Evolutionary conservation across 64 coral and sea anemone genomes (phyloP).

Genomic region (Pachyseris speciosa): DNA sequence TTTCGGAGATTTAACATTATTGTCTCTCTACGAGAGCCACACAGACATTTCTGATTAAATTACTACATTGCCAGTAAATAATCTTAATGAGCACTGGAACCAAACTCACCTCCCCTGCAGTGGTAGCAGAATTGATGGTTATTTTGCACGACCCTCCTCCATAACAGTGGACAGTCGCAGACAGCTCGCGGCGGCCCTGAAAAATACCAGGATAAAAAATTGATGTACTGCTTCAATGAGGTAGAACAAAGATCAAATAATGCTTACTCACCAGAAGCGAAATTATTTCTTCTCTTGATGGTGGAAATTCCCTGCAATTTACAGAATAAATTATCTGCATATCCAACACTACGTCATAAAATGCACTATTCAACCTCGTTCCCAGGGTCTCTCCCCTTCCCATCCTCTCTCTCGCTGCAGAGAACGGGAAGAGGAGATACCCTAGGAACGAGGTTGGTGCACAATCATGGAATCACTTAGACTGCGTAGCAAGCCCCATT

Average conservation of each 20-base stretch:
- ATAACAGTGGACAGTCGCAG: conserved; percentile 86
- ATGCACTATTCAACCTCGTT: too few species aligned
- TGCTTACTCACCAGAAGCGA: conserved; percentile 88
- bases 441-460: too few species aligned
- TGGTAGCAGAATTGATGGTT: conserved; percentile 93
- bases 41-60: too few species aligned
- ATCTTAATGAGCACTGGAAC: background rate
- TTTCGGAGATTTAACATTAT: too few species aligned
- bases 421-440: too few species aligned
- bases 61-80: too few species aligned
- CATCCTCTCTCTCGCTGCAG: too few species aligned
- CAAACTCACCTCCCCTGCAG: conserved; percentile 86
- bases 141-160: conserved; percentile 98
- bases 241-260: background rate
- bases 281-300: conserved; percentile 98
- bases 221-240: background rate
- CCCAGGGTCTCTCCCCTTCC: too few species aligned
- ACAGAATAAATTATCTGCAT: background rate
- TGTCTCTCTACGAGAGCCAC: too few species aligned
- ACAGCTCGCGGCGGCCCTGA: conserved; percentile 94
- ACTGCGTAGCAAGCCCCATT: too few species aligned
- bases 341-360: too few species aligned
- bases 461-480: background rate
- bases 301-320: conserved; percentile 88
- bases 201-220: background rate